These are phyloP conservation scores for Colletes collaris DNA, from an alignment of 2,888 invertebrate species.

Conservation along the genomic window DNA sequence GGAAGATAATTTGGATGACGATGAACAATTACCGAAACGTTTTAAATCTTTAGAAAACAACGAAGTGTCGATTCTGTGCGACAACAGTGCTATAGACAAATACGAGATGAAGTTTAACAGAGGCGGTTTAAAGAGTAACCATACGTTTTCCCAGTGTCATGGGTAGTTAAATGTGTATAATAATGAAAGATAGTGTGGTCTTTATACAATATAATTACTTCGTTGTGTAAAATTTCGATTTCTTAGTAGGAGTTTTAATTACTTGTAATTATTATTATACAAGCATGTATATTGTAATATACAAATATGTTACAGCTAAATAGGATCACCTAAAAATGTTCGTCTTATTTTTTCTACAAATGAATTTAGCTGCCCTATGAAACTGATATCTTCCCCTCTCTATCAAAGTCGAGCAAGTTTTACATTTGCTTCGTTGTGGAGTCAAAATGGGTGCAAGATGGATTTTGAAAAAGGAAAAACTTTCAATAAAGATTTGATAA, in stretches of 20 bases:
- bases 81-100: constrained; percentile 10
- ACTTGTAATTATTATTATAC: background rate
- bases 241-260: background rate
- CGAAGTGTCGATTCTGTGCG: constrained; percentile 19
- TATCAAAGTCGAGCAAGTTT: too few relatives aligned
- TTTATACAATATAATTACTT: constrained; percentile 1
- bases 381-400: too few relatives aligned
- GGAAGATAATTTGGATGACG: constrained; percentile 33
- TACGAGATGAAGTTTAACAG: constrained; percentile 7
- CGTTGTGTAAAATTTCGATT: background rate
- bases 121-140: constrained; percentile 13
- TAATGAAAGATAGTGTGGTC: background rate
- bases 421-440: too few relatives aligned
- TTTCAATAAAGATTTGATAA: too few relatives aligned
- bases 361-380: too few relatives aligned
- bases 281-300: constrained; percentile 10
- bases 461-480: too few relatives aligned
- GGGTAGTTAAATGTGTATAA: constrained; percentile 25
- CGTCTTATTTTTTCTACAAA: too few relatives aligned
- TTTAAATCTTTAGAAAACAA: constrained; percentile 34
- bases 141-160: constrained; percentile 35
- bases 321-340: too few relatives aligned
- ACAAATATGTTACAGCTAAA: background rate
- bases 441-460: too few relatives aligned
- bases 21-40: constrained; percentile 36